Evolutionary conservation across 2,113 vertebrate species (phyloP).

Genomic region (Rhegmatorhina hoffmannsi): DNA sequence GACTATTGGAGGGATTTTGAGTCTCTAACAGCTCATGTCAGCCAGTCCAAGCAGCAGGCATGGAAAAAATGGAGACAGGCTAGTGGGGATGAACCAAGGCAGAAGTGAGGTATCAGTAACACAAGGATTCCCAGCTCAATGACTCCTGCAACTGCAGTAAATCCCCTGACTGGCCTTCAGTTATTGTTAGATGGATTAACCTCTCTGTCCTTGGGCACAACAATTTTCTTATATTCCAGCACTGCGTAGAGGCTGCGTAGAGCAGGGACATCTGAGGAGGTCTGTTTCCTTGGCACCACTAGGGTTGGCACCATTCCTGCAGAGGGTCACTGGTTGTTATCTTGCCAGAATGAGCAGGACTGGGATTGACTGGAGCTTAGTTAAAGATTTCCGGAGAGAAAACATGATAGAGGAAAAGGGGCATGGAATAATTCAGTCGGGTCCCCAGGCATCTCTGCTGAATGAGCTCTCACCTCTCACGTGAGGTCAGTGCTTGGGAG

Average conservation of each 20-base stretch:
- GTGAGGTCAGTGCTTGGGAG: not conserved
- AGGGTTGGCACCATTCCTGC: not conserved
- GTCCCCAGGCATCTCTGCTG: not conserved
- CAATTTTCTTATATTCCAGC: not conserved
- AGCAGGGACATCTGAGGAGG: not conserved
- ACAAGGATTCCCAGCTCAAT: not conserved
- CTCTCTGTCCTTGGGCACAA: not conserved
- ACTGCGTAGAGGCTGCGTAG: not conserved
- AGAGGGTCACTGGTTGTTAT: not conserved
- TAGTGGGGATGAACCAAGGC: not conserved
- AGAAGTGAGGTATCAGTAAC: not conserved
- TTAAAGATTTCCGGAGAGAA: not conserved
- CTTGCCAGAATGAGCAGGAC: not conserved
- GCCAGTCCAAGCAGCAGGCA: not conserved
- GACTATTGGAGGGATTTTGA: not conserved
- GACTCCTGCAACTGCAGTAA: not conserved
- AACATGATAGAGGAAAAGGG: not conserved
- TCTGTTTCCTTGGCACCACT: not conserved
- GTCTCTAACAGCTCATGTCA: not conserved
- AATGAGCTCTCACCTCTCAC: not conserved
- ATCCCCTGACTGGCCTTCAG: not conserved
- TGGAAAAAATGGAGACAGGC: not conserved
- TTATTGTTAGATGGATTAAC: not conserved
- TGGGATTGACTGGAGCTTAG: not conserved
- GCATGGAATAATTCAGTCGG: rapidly evolving